Evolutionary conservation across 2,113 vertebrate species (phyloP).

Genomic region (Zosterops borbonicus): DNA sequence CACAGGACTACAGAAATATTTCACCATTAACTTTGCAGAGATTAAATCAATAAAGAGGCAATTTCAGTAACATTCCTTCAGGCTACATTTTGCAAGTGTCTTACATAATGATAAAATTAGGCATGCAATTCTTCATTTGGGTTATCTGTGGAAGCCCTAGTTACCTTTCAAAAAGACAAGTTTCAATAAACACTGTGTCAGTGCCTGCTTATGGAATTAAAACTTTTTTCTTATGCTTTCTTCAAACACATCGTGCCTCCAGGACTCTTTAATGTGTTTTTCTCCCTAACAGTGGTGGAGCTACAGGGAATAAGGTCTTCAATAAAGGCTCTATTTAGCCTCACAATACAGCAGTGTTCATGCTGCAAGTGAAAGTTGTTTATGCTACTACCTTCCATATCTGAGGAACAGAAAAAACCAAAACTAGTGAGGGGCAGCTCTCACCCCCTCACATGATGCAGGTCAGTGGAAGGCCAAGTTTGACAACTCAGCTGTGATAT

Average conservation of each 20-base stretch:
- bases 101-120: conserved; percentile 33
- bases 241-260: neutral
- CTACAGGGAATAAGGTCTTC: neutral
- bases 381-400: neutral
- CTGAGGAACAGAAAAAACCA: neutral
- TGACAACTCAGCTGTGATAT: conserved; percentile 27
- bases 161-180: conserved; percentile 20
- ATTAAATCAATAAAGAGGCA: neutral
- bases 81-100: neutral
- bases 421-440: neutral
- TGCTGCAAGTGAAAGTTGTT: conserved; percentile 6
- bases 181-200: conserved; percentile 64
- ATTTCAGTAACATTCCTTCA: conserved; percentile 5
- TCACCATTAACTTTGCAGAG: neutral
- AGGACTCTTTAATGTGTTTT: conserved; percentile 1
- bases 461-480: conserved; percentile 53
- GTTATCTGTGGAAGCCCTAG: conserved; percentile 21
- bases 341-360: neutral
- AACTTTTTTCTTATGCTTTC: neutral
- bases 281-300: neutral
- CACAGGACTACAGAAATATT: conserved; percentile 32
- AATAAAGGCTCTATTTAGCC: neutral
- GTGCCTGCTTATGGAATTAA: conserved; percentile 32
- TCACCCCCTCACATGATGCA: neutral
- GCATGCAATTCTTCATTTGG: neutral